Conservation (phyloP, 2,113 vertebrate species). For the Mungos mungo region DNA sequence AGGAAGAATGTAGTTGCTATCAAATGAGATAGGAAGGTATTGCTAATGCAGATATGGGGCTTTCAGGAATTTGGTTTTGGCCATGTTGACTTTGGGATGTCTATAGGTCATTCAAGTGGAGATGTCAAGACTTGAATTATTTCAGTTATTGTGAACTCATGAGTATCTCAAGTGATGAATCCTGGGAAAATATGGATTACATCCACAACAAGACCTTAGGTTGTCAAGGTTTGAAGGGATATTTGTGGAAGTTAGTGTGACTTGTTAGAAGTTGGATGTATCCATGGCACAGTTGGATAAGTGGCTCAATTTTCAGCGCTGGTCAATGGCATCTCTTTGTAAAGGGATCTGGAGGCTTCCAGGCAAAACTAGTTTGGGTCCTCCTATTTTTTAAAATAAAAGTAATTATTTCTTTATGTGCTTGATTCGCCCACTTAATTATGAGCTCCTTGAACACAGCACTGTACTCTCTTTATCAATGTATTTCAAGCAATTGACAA, state of each 20-base stretch:
- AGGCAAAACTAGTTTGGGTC: not conserved
- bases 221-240: not conserved
- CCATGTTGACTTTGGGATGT: not conserved
- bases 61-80: not conserved
- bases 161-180: not conserved
- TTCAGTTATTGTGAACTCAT: not conserved
- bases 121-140: not conserved
- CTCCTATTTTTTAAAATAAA: not conserved
- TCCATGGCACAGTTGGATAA: not conserved
- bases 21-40: not conserved
- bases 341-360: not conserved
- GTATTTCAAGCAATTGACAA: not conserved
- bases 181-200: not conserved
- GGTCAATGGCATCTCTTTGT: not conserved
- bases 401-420: not conserved
- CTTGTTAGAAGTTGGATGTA: not conserved
- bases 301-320: not conserved
- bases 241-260: not conserved
- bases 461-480: not conserved
- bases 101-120: not conserved
- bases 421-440: not conserved
- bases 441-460: not conserved
- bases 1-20: not conserved
- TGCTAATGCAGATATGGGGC: not conserved
- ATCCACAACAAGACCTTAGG: not conserved